Evolutionary conservation across 2,797 vertebrate species (phyloP), one percentile per base, ranked within the genome.

Genomic region (Octomys mimax): DNA sequence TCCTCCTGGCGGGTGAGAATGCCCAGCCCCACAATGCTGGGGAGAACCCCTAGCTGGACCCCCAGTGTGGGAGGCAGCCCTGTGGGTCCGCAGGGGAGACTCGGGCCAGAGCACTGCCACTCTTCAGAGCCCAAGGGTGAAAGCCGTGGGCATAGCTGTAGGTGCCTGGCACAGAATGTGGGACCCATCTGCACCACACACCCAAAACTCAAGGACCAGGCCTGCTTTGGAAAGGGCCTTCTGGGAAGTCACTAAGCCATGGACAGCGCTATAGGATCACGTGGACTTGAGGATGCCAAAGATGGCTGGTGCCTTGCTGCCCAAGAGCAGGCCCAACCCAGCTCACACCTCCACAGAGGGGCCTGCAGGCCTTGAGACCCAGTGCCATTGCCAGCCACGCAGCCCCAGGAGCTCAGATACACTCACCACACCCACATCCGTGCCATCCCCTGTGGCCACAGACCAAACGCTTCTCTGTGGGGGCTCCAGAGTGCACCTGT

Each of bases 141-240:
- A 31, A 31, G 54, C 42, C 46, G 13, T n/a, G 24, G 28, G 33
- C 33, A 52, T 24, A 46, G n/a, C 33, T 49, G 22, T 14, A 61
- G 36, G 57, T 39, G 33, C 71, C 71, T 77, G n/a, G 6, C 21
- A 19, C 21, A 4, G 11, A 24, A 12, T 10, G 28, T 14, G 75
- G 75, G 6, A 7, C 70, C 22, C 28, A 2, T 36, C 31, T 11
- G 0, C 0, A 2, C 16, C 33, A 0, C 0, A 11, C 0, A 13
- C 49, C 64, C 0, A 22, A 13, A 16, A 7, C 64, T 36, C 83
- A 18, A 0, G 4, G 4, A 2, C 1, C 54, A 14, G 28, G 31
- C 62, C 39, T 42, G 39, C 22, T 26, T 2, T 59, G 64, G 52
- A 61, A 80, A 49, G 33, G 28, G 36, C 46, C 18, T 57, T n/a